phyloP scores from a whole-genome alignment of 1,140 invertebrate genomes.

The Elymnias hypermnestra region DNA sequence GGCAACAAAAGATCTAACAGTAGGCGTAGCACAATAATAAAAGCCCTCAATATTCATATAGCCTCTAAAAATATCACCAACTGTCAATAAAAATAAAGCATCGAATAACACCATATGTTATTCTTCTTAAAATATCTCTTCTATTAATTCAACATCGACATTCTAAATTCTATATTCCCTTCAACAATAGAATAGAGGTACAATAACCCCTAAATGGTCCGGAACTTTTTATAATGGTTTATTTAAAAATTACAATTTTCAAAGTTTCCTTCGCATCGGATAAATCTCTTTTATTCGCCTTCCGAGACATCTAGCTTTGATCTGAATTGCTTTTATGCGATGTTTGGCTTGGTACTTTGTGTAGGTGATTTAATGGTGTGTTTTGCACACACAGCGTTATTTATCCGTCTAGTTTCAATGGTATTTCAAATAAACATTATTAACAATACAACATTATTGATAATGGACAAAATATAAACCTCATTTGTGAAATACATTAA shows the following conservation, averaged over 20 bases:
- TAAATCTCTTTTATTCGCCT: slow-evolving; percentile 65
- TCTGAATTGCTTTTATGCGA: slow-evolving; percentile 67
- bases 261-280: slow-evolving; percentile 49
- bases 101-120: neutral
- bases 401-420: slow-evolving; percentile 17
- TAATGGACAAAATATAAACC: too few relatives aligned
- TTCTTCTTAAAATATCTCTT: slow-evolving; percentile 11
- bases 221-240: slow-evolving; percentile 75
- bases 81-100: neutral
- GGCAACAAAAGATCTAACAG: neutral
- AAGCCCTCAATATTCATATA: neutral
- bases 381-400: slow-evolving; percentile 41
- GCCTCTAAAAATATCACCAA: slow-evolving; percentile 3
- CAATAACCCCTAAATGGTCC: slow-evolving; percentile 69
- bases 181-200: slow-evolving; percentile 63
- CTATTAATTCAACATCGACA: slow-evolving; percentile 19
- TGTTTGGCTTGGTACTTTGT: slow-evolving; percentile 60
- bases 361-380: slow-evolving; percentile 60
- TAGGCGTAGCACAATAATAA: neutral
- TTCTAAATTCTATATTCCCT: slow-evolving; percentile 32
- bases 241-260: slow-evolving; percentile 73
- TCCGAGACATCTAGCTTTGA: slow-evolving; percentile 58
- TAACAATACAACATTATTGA: too few relatives aligned
- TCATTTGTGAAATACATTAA: too few relatives aligned
- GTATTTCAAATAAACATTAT: slow-evolving; percentile 6